A percentile compares a stretch with the other conserved stretches of the same genome.
These are phyloP conservation scores for Amphiprion ocellaris DNA, from an alignment of 2,113 vertebrate species.

Conservation along the genomic window DNA sequence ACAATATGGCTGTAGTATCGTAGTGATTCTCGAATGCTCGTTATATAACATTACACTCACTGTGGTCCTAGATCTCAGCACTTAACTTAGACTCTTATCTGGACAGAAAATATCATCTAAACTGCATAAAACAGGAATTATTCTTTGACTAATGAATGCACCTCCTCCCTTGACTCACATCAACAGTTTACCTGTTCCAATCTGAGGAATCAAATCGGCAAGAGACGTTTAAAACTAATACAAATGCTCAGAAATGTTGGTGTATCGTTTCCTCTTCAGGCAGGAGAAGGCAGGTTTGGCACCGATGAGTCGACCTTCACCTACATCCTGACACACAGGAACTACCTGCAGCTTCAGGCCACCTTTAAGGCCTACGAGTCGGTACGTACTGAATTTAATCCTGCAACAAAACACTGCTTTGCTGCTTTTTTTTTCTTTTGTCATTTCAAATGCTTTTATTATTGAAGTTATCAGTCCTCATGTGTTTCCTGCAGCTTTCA, in stretches of 20 bases:
- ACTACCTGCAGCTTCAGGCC: conserved; percentile 88
- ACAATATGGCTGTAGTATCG: no score
- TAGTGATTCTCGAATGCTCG: no score
- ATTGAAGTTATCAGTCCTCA: not conserved
- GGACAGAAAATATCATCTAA: no score
- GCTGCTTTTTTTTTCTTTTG: not conserved
- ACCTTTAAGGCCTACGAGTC: conserved; percentile 85
- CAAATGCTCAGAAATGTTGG: not conserved
- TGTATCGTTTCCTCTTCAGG: conserved; percentile 63
- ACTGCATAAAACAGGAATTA: no score
- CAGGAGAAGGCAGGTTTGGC: conserved; percentile 85
- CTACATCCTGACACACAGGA: conserved; percentile 84
- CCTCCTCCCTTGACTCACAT: no score
- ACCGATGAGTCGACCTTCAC: conserved; percentile 87
- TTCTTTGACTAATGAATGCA: no score
- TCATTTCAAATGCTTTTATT: not conserved
- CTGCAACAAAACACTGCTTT: rapidly evolving
- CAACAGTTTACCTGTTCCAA: no score
- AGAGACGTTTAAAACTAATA: not conserved
- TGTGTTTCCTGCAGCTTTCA: conserved; percentile 73
- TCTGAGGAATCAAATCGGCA: not conserved
- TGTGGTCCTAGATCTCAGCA: no score
- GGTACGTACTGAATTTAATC: conserved; percentile 58
- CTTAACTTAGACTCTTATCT: no score
- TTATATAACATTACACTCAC: no score